Evolutionary conservation across 2,888 invertebrate genomes (phyloP), one percentile per base, ranked within the genome.

Genomic region (Trissonchulus latispiculum): DNA sequence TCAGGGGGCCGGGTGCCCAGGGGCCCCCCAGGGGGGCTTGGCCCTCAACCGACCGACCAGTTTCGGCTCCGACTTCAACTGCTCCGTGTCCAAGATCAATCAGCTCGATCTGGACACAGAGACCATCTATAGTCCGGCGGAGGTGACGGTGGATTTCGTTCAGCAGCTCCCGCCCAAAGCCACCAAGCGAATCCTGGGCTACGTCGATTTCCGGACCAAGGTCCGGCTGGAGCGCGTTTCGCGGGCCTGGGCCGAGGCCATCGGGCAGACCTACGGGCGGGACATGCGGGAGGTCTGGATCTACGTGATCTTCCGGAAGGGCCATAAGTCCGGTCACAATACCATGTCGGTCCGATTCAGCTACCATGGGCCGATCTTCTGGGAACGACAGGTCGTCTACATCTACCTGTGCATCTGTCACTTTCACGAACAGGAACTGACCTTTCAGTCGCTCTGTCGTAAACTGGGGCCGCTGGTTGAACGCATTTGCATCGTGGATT

Each of bases 301-400:
- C 61, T 82, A 82, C 75, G 76, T 81, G 61, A 81, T 82, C 69
- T 83, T 82, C 76, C 76, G 81, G 29, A 64, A 36, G 37, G 35
- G 36, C 61, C 29, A 48, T 23, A 1, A 33, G 33, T 68, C 72
- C 31, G 81, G 80, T 0, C 82, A 82, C 76, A 81, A 81, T 59
- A 79, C 80, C 74, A 78, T 81, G 78, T 78, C 79, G 70, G 79
- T 82, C 23, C 81, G 82, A 75, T 77, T 79, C 69, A 77, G 78
- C 62, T 77, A 77, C 69, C 82, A 82, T 70, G 82, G 82, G 1
- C 82, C 82, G 18, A 80, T 82, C 37, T 82, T 82, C 76, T 82
- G 82, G 82, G 78, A 79, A 62, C 78, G 81, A 37, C 80, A 79
- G 71, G 82, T 82, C 68, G 78, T 78, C 67, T 81, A 75, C 70